Evolutionary conservation across 1,140 invertebrate species (phyloP).

Genomic region (Neoseiulus cucumeris): DNA sequence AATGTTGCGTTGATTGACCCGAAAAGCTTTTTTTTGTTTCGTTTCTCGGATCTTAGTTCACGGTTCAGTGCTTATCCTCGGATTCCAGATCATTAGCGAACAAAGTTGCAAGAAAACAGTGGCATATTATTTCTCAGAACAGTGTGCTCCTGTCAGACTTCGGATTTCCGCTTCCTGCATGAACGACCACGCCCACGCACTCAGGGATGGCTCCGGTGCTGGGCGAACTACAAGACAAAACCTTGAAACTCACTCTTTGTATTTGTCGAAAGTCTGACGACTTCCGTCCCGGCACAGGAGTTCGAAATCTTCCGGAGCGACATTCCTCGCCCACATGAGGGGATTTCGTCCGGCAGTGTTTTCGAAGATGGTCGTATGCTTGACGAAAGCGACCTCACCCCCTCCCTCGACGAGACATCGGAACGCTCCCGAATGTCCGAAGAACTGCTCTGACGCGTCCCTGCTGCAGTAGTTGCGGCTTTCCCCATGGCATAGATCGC

Average conservation of each 20-base stretch:
- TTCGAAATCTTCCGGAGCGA: slow-evolving; percentile 75
- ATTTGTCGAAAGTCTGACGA: slow-evolving; percentile 22
- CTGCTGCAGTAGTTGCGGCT: slow-evolving; percentile 57
- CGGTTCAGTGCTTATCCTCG: no score
- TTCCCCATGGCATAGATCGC: slow-evolving; percentile 73
- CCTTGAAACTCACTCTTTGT: slow-evolving; percentile 7
- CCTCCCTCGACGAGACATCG: slow-evolving; percentile 82
- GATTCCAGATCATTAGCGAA: no score
- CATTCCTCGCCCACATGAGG: slow-evolving; percentile 69
- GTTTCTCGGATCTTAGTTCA: no score
- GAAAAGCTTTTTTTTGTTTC: no score
- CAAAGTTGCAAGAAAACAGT: no score
- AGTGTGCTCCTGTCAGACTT: no score
- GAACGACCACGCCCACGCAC: no score
- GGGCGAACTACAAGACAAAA: no score
- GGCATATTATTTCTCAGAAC: no score
- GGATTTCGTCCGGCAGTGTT: slow-evolving; percentile 70
- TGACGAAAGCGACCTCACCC: slow-evolving; percentile 82
- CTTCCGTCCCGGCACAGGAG: slow-evolving; percentile 78
- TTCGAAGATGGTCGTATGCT: slow-evolving; percentile 64
- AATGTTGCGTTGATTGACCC: no score
- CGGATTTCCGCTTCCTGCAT: no score
- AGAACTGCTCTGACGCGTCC: slow-evolving; percentile 70
- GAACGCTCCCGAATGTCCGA: slow-evolving; percentile 68
- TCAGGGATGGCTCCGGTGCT: no score